Base-by-base conservation (phyloP, 2,888 invertebrate species). In the Drosophila pseudotakahashii region DNA sequence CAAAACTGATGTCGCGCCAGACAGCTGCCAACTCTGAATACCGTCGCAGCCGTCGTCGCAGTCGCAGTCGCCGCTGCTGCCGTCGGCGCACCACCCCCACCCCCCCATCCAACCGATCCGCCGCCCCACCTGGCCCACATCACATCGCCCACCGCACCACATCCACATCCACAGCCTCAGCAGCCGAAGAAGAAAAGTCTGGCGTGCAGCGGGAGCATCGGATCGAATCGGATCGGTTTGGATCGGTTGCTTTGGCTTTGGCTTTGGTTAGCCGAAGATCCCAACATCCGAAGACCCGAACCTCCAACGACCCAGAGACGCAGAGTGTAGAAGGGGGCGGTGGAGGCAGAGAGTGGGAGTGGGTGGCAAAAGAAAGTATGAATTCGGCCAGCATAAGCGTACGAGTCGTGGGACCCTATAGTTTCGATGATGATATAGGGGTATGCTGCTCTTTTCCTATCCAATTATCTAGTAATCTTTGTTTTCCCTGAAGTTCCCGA, bases 1-100 rank as follows among this genome's bases (percentile, higher is more conserved):
- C 92, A 92, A 92, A 92, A 92, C 92, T 92, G 90, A 91, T 91
- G 90, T 88, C 89, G 90, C 88, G 89, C 88, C 78, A 90, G 83
- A 88, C 76, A 67, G 72, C 68, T 54, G 54, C 68, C 54, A 53
- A 53, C 66, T 67, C 66, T 68, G 68, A 67, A 67, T 67, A 34
- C 54, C 68, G 68, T 67, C 53, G 68, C 79, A 81, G 82, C 71
- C 79, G 81, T 72, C 69, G 85, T 70, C 76, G 75, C 74, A 36
- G 72, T 42, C 42, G 63, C 54, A 34, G 59, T 19, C 13, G 54
- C 37, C 23, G 42, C 34, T 14, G 60, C 19, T 14, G 58, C 51
- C 19, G 51, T 14, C 14, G 50, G 19, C 45, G 34, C 19, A 19
- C 26, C 60, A 53, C 44, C 58, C 44, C 36, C 45, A 39, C 26